Evolutionary conservation across 2,888 invertebrate genomes (phyloP).

Genomic region (Athalia cordata): DNA sequence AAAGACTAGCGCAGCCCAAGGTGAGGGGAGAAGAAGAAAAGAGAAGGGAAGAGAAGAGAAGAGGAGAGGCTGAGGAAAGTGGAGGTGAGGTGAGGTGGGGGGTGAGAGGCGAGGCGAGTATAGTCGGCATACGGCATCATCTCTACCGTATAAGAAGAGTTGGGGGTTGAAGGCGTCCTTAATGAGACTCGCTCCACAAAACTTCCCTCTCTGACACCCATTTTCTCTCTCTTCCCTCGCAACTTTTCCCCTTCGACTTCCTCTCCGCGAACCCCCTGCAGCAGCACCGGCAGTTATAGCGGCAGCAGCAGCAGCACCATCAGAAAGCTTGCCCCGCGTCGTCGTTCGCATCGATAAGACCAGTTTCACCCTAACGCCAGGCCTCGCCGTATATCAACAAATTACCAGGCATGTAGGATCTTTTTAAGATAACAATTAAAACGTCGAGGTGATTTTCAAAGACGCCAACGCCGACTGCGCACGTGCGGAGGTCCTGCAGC

Average conservation of each 20-base stretch:
- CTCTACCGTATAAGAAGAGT: conserved; percentile 53
- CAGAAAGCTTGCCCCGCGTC: background rate
- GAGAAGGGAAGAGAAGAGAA: conserved; percentile 36
- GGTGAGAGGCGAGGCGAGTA: conserved; percentile 51
- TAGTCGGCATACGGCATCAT: conserved; percentile 44
- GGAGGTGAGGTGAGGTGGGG: conserved; percentile 41
- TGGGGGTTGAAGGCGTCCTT: conserved; percentile 65
- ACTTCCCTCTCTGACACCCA: conserved; percentile 32
- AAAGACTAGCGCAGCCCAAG: conserved; percentile 56
- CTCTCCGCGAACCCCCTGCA: conserved; percentile 12
- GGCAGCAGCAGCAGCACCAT: background rate
- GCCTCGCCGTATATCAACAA: conserved; percentile 38
- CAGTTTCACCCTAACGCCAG: background rate
- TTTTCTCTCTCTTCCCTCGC: conserved; percentile 19
- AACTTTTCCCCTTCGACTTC: conserved; percentile 23
- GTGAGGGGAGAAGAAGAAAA: conserved; percentile 41
- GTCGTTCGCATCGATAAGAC: conserved; percentile 18
- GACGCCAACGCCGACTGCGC: background rate
- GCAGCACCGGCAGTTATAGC: background rate
- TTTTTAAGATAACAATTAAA: conserved; percentile 48
- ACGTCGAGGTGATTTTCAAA: conserved; percentile 11
- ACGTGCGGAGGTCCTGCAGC: too few species aligned
- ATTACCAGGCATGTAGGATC: conserved; percentile 39
- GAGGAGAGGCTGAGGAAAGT: conserved; percentile 36
- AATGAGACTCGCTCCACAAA: conserved; percentile 66